Conservation (phyloP, 2,113 vertebrate genomes). For the Sylvicapra grimmia region DNA sequence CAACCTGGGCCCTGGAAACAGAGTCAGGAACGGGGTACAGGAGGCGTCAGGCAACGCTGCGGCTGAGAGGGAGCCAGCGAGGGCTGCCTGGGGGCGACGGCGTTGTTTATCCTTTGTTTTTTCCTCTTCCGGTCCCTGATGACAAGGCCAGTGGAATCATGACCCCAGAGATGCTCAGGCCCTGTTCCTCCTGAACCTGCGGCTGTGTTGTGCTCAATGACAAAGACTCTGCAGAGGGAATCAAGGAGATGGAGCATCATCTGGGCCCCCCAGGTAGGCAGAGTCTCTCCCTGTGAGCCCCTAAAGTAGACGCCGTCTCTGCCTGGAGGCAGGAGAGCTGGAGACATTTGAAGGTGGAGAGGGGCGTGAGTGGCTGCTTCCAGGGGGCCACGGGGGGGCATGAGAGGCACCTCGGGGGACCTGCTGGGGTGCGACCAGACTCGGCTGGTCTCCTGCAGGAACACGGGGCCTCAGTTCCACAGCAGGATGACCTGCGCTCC, state of each 20-base stretch:
- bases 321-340: no score
- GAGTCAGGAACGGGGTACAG: accelerated
- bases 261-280: no score
- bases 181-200: no score
- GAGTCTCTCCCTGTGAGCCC: background rate
- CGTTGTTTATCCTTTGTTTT: accelerated
- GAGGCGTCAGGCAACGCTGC: accelerated
- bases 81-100: accelerated
- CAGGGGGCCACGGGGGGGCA: background rate
- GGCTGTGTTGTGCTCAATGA: accelerated
- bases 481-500: background rate
- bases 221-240: background rate
- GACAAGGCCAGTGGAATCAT: accelerated
- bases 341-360: accelerated
- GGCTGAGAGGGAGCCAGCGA: accelerated
- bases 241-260: accelerated
- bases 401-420: accelerated
- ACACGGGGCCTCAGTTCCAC: accelerated
- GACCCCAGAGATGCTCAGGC: accelerated
- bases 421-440: background rate
- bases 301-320: background rate
- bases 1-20: no score
- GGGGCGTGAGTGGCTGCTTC: accelerated
- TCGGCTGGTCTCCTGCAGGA: accelerated
- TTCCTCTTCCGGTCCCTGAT: accelerated